Base-by-base conservation (phyloP, 2,113 vertebrate genomes). In the Corapipo altera region DNA sequence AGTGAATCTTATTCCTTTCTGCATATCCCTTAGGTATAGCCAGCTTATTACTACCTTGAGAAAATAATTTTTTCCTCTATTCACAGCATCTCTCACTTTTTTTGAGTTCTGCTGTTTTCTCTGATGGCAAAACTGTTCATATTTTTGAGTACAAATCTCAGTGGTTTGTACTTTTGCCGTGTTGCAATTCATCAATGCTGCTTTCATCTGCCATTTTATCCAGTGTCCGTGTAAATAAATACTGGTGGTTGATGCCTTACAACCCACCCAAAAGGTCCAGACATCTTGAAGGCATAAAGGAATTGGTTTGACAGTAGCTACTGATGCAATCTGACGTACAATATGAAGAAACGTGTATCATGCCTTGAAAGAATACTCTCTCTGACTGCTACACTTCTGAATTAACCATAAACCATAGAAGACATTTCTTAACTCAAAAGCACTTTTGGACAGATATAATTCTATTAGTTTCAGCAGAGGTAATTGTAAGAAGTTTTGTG, bases 131-230 rank as follows among this genome's bases (percentile, higher is more conserved):
- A 91, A 74, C 37, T 35, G 37, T 39, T 88, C 75, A 55, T 74
- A 27, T 51, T 86, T 91, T 62, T 83, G 49, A 75, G 46, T 51
- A 79, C 62, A 94, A 91, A 96, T 80, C 92, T 24, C 73, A n/a
- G 10, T 5, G 4, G 41, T 93, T 91, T 85, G n/a, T 72, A 77
- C 69, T 90, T 88, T 69, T 85, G 46, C 41, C 58, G 58, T 33
- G 51, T 33, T 96, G 93, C 75, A 95, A 91, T 84, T 96, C 89
- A 97, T 93, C 93, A 73, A 23, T 77, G 77, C 82, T 85, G 93
- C 73, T 95, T 95, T 95, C 93, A 72, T 46, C 61, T 95, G 77
- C 77, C 89, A 79, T 89, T 96, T 97, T 96, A 88, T 71, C 70
- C 76, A 5, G 26, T 24, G 41, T 62, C 77, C 2, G 0, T 89